These are phyloP conservation scores for Ceratina japonica DNA, from an alignment of 1,140 invertebrate species.

Conservation along the genomic window DNA sequence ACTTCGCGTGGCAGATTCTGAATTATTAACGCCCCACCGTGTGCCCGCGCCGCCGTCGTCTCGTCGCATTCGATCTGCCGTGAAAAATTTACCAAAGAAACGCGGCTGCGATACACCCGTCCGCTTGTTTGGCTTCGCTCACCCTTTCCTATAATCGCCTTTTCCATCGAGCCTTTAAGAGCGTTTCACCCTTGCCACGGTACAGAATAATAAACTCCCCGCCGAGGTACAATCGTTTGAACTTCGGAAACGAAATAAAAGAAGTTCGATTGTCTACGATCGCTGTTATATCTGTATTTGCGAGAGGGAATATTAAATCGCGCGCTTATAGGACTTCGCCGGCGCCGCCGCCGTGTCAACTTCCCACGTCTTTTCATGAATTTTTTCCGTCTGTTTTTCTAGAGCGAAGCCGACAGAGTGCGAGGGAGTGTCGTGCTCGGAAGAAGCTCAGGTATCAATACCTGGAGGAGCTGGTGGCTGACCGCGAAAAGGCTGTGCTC, in stretches of 20 bases:
- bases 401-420: slow-evolving; percentile 98
- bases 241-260: too few relatives aligned
- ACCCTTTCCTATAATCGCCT: background rate
- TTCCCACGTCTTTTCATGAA: background rate
- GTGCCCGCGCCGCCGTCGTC: too few relatives aligned
- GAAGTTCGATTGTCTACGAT: too few relatives aligned
- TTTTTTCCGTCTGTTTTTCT: slow-evolving; percentile 69
- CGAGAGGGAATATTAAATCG: too few relatives aligned
- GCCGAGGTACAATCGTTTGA: too few relatives aligned
- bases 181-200: background rate
- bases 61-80: background rate
- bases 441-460: slow-evolving; percentile 99
- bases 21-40: slow-evolving; percentile 7
- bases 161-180: background rate
- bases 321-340: background rate
- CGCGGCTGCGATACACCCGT: background rate
- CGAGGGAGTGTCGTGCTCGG: slow-evolving; percentile 96
- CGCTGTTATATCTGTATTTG: too few relatives aligned
- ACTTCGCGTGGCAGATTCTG: background rate
- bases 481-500: slow-evolving; percentile 96
- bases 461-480: slow-evolving; percentile 95
- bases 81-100: slow-evolving; percentile 14
- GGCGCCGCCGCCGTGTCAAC: background rate
- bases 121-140: background rate
- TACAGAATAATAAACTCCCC: too few relatives aligned